Percentiles rank a stretch among this genome's conserved stretches.
Conservation (phyloP, 2,113 vertebrate genomes). For the Bufo bufo region DNA sequence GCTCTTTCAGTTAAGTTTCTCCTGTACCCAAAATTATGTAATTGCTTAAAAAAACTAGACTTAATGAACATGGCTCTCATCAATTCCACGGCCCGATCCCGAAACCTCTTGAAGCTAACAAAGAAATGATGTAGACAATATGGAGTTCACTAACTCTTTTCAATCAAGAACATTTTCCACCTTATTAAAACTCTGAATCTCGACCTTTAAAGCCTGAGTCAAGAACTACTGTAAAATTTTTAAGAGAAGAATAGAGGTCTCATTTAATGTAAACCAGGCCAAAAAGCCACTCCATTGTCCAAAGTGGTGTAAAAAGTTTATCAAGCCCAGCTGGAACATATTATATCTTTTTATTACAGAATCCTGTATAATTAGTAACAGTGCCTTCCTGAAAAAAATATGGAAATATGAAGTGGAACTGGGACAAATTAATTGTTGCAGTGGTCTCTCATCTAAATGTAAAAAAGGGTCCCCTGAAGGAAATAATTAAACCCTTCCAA, state of each 20-base stretch:
- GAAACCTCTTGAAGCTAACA: slow-evolving; percentile 20
- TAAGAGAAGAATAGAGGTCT: slow-evolving; percentile 71
- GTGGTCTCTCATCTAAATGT: slow-evolving; percentile 32
- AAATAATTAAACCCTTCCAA: slow-evolving; percentile 36
- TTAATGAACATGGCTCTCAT: slow-evolving; percentile 51
- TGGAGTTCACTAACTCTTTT: slow-evolving; percentile 34
- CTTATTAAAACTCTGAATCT: slow-evolving; percentile 67
- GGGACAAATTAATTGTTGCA: slow-evolving; percentile 52
- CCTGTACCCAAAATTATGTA: slow-evolving; percentile 42
- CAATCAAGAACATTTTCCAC: slow-evolving; percentile 61
- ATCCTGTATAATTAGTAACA: slow-evolving; percentile 59
- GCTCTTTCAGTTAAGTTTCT: slow-evolving; percentile 16
- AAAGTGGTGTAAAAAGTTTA: slow-evolving; percentile 58
- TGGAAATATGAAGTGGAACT: slow-evolving; percentile 23
- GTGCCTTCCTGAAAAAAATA: slow-evolving; percentile 45
- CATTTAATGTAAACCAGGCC: slow-evolving; percentile 71
- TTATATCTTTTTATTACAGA: slow-evolving; percentile 64
- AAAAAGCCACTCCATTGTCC: slow-evolving; percentile 69
- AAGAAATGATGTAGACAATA: slow-evolving; percentile 13
- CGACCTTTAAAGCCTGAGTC: slow-evolving; percentile 68
- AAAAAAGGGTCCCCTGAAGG: slow-evolving; percentile 9
- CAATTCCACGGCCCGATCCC: slow-evolving; percentile 26
- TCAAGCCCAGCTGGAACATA: slow-evolving; percentile 63
- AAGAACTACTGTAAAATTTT: slow-evolving; percentile 72
- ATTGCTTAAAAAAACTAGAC: slow-evolving; percentile 36